These are phyloP conservation scores for Antennarius maculatus DNA, from an alignment of 2,797 vertebrate genomes.

Conservation along the genomic window DNA sequence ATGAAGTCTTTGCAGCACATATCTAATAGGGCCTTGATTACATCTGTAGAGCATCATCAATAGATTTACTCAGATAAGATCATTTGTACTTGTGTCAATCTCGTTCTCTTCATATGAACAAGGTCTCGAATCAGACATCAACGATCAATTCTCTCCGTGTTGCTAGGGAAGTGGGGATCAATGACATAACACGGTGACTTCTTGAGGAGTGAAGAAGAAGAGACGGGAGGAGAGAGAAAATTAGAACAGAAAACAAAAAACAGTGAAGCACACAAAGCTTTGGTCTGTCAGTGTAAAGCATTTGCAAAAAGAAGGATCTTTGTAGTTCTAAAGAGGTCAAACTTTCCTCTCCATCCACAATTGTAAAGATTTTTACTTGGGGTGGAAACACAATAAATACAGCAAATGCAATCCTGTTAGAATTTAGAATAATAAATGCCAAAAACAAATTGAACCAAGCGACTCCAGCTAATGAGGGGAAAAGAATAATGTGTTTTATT, in stretches of 20 bases:
- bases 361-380: too few species aligned
- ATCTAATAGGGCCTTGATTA: conserved; percentile 54
- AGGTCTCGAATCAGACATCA: conserved; percentile 53
- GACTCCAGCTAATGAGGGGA: not conserved
- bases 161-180: conserved; percentile 45
- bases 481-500: not conserved
- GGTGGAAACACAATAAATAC: too few species aligned
- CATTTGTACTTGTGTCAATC: conserved; percentile 59
- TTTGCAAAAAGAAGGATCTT: not conserved
- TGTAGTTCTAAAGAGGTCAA: not conserved
- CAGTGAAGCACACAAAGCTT: too few species aligned
- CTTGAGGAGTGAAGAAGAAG: conserved; percentile 14
- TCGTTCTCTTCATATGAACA: conserved; percentile 52
- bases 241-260: not conserved
- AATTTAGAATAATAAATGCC: conserved; percentile 4
- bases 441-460: not conserved
- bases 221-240: conserved; percentile 5
- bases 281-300: not conserved
- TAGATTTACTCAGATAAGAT: conserved; percentile 52
- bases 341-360: not conserved
- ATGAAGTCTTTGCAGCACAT: conserved; percentile 20
- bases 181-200: conserved; percentile 32
- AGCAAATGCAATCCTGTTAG: not conserved
- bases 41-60: conserved; percentile 57
- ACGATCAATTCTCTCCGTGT: conserved; percentile 60